These are phyloP conservation scores for Nezara viridula DNA, from an alignment of 2,888 invertebrate genomes.

Conservation along the genomic window DNA sequence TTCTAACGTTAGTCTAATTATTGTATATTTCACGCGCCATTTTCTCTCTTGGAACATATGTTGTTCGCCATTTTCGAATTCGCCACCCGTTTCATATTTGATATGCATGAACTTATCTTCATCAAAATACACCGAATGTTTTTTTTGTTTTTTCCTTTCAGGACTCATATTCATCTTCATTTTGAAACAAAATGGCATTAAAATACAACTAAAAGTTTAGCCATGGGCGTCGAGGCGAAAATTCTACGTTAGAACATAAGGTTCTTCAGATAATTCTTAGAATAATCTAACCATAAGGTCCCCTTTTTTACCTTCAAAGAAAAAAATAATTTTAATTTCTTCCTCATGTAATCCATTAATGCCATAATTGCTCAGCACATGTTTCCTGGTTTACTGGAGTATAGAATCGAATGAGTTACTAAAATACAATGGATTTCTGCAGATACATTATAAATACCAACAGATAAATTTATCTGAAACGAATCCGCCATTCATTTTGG, in stretches of 20 bases:
- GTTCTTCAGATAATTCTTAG: not conserved
- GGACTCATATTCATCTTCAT: not conserved
- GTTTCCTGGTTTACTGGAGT: too few species aligned
- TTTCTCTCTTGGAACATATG: not conserved
- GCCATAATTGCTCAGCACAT: too few species aligned
- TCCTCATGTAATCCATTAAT: too few species aligned
- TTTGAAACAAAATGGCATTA: not conserved
- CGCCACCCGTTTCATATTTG: not conserved
- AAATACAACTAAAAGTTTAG: not conserved
- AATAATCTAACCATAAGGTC: too few species aligned
- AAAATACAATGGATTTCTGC: too few species aligned
- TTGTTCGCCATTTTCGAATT: conserved; percentile 2
- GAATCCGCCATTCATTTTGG: too few species aligned
- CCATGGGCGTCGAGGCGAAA: not conserved
- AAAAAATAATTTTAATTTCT: too few species aligned
- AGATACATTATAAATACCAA: too few species aligned
- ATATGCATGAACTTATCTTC: not conserved
- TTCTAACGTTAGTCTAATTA: not conserved
- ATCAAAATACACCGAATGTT: not conserved
- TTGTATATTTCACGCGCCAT: not conserved
- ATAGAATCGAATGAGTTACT: too few species aligned
- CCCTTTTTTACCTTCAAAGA: too few species aligned
- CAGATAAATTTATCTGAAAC: too few species aligned
- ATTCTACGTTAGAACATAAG: not conserved
- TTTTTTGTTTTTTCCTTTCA: not conserved